Base-by-base conservation (phyloP, 2,888 invertebrate genomes). In the Oeneis ivallda region DNA sequence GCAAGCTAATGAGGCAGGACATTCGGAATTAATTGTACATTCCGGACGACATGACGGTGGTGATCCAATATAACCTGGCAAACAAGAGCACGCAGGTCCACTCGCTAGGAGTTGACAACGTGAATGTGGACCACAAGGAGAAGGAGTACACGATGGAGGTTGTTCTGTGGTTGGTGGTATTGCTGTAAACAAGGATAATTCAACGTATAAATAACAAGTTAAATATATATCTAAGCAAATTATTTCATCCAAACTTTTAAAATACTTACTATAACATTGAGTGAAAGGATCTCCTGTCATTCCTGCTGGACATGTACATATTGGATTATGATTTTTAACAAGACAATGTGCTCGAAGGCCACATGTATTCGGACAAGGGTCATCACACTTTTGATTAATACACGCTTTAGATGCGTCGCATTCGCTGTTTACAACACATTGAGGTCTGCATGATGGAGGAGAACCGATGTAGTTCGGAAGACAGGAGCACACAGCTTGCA, bases 341-440 rank as follows among this genome's bases (percentile, higher is more conserved):
- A 94, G 94, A 78, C 98, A 98, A 72, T 96, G 94, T 1, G 97
- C 97, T 74, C 95, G 94, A 60, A 96, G 91, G n/a, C 97, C 97
- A 80, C 97, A 97, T 0, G 96, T 96, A 72, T 96, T 96, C 13
- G 95, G 95, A 77, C 98, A 98, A 47, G 98, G 97, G 88, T 98
- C 96, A 10, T 95, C 94, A 81, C 98, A 98, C 85, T 95, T 96
- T 76, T 96, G 95, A 81, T 96, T 96, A 45, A 97, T 93, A 75
- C 98, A 98, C 17, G 97, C 97, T 73, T 95, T 94, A 67, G 96
- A 96, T 13, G 93, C 82, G 26, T 96, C 93, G 84, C 98, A 98
- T 87, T 97, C 97, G 1, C 96, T 95, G 76, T 95, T 97, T n/a
- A 96, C 96, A 9, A 96, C 93, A 81, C 97, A 97, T 81, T 97